These are phyloP conservation scores for Cyprinodon tularosa DNA, from an alignment of 2,113 vertebrate genomes.

Conservation along the genomic window DNA sequence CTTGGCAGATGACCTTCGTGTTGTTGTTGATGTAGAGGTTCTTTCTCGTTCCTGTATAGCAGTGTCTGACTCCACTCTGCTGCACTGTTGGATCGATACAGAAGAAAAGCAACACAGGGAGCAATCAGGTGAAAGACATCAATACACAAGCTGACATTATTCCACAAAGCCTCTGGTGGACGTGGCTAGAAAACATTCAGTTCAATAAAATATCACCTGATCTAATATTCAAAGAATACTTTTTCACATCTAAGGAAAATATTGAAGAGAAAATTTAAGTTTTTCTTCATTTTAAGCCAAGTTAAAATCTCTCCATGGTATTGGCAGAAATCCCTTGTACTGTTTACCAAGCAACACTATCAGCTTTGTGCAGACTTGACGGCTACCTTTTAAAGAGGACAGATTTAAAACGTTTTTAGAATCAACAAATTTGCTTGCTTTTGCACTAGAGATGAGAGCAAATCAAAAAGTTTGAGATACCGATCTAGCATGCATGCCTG, in stretches of 20 bases:
- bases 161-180: not conserved
- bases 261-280: not conserved
- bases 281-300: not conserved
- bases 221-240: not conserved
- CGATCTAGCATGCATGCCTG: not conserved
- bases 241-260: not conserved
- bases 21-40: slow-evolving; percentile 90
- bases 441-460: not conserved
- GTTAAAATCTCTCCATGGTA: not conserved
- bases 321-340: slow-evolving; percentile 6
- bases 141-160: not conserved
- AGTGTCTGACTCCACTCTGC: slow-evolving; percentile 89
- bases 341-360: slow-evolving; percentile 6
- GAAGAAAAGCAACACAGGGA: not conserved
- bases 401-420: not conserved
- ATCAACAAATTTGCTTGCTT: slow-evolving; percentile 1
- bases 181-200: not conserved
- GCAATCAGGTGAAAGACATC: not conserved
- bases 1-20: slow-evolving; percentile 97
- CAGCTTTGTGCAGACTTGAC: slow-evolving; percentile 16
- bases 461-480: not conserved
- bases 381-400: not conserved
- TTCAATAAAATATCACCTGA: not conserved
- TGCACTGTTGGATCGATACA: slow-evolving; percentile 80
- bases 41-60: slow-evolving; percentile 86